These are phyloP conservation scores for Nycticryphes semicollaris DNA, from an alignment of 2,113 vertebrate species.

Conservation along the genomic window DNA sequence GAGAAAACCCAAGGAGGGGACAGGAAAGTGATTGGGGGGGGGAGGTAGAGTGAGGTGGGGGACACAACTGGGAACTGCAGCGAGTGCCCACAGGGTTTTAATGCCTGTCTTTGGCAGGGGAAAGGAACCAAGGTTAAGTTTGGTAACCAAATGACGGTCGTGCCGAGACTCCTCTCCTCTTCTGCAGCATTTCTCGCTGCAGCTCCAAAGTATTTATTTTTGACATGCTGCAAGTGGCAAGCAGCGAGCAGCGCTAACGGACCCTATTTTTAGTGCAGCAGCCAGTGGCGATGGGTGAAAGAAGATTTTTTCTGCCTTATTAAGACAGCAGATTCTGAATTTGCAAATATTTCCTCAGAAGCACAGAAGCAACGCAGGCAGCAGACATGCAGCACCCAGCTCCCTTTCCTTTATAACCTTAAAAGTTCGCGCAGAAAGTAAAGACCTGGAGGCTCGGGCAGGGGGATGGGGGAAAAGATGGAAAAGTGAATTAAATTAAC, in stretches of 20 bases:
- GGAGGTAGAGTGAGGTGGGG: no score
- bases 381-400: neutral
- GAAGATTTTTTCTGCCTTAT: conserved; percentile 13
- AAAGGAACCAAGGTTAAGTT: conserved; percentile 45
- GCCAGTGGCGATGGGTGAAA: conserved; percentile 35
- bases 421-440: neutral
- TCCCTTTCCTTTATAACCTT: accelerated
- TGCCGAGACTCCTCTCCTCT: neutral
- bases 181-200: conserved; percentile 35
- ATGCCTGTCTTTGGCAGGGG: neutral
- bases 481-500: neutral
- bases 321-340: neutral
- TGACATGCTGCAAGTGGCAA: conserved; percentile 52
- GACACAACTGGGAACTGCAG: accelerated
- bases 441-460: neutral
- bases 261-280: conserved; percentile 46
- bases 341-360: neutral
- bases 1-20: neutral
- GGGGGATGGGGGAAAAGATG: neutral
- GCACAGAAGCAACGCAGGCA: neutral
- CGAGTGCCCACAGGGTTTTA: neutral
- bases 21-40: neutral
- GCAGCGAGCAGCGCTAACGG: neutral
- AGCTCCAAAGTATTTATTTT: conserved; percentile 12
- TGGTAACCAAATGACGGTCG: neutral